Percentiles rank a stretch among this genome's conserved stretches.
These are phyloP conservation scores for Alligator sinensis DNA, from an alignment of 2,113 vertebrate species.

Conservation along the genomic window DNA sequence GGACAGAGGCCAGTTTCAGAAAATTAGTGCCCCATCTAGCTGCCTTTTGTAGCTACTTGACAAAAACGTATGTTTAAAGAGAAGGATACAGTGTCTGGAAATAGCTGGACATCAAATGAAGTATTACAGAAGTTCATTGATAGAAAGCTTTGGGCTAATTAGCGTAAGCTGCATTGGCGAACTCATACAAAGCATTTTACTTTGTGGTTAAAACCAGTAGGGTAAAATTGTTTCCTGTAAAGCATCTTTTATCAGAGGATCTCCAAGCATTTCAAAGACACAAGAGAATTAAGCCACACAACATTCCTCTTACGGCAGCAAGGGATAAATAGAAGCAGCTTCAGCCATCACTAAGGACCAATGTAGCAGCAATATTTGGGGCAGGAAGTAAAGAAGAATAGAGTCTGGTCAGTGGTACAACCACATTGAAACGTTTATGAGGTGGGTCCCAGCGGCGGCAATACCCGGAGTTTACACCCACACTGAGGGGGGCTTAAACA, in stretches of 20 bases:
- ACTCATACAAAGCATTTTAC: conserved; percentile 6
- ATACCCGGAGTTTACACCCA: background rate
- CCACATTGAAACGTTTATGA: background rate
- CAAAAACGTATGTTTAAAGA: conserved; percentile 42
- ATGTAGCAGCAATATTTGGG: background rate
- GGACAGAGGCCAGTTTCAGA: conserved; percentile 43
- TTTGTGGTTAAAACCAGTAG: conserved; percentile 42
- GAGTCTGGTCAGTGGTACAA: background rate
- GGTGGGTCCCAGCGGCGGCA: background rate
- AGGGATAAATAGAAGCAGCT: conserved; percentile 39
- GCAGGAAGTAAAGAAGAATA: background rate
- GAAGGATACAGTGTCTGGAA: conserved; percentile 29
- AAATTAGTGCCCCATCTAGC: conserved; percentile 44
- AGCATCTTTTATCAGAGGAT: conserved; percentile 19
- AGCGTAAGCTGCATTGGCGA: conserved; percentile 37
- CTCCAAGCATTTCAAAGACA: conserved; percentile 20
- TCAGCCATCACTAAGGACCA: conserved; percentile 11
- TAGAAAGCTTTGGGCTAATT: conserved; percentile 20
- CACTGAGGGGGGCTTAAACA: background rate
- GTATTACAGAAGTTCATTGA: background rate
- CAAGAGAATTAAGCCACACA: conserved; percentile 47
- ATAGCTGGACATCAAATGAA: conserved; percentile 7
- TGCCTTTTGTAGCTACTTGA: conserved; percentile 30
- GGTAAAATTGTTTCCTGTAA: conserved; percentile 56
- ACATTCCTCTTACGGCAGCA: conserved; percentile 35